These are phyloP conservation scores for Xanthia togata DNA, from an alignment of 2,888 invertebrate species.

Conservation along the genomic window DNA sequence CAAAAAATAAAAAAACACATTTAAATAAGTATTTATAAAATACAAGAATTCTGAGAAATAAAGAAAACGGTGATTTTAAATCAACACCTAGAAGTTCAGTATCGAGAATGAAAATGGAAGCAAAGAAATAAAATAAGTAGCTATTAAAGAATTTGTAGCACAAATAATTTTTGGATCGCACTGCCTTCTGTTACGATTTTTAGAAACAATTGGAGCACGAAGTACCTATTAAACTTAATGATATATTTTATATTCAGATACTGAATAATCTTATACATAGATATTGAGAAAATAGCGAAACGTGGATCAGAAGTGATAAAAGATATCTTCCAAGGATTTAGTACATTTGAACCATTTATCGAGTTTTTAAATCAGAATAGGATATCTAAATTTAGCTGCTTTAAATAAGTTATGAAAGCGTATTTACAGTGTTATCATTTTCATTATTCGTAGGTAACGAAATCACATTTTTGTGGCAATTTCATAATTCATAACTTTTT, in stretches of 20 bases:
- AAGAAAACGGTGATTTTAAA: constrained; percentile 22
- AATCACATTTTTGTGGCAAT: background rate
- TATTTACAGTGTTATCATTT: background rate
- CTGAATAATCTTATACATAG: no score
- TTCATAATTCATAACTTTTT: background rate
- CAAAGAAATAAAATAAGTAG: constrained; percentile 20
- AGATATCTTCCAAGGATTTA: background rate
- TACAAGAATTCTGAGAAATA: background rate
- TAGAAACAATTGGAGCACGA: constrained; percentile 1
- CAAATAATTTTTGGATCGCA: constrained; percentile 12
- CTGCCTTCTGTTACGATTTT: constrained; percentile 24
- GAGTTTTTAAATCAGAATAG: background rate
- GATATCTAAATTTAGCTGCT: background rate
- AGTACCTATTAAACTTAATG: background rate
- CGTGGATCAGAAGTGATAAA: no score
- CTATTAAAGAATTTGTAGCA: constrained; percentile 20
- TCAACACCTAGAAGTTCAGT: background rate
- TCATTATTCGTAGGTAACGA: background rate
- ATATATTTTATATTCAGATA: background rate
- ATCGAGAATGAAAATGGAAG: background rate
- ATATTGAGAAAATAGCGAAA: no score
- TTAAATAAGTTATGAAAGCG: background rate
- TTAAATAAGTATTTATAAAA: background rate
- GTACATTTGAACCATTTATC: background rate
- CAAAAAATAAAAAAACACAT: background rate